Evolutionary conservation across 2,113 vertebrate species (phyloP), one percentile per base, ranked within the genome.

Genomic region (Rhinolophus ferrumequinum): DNA sequence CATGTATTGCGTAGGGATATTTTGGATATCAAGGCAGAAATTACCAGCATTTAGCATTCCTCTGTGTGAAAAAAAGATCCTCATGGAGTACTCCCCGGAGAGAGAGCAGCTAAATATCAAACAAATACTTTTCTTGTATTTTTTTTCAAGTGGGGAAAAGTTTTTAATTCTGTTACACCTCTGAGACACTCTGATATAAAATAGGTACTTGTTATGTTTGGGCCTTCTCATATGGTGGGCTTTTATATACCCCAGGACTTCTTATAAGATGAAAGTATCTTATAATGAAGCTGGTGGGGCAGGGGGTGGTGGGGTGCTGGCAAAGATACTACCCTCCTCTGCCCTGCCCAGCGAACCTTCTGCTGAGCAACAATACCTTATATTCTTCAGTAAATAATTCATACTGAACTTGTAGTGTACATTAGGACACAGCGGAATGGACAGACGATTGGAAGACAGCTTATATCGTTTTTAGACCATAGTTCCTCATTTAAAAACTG

Each of bases 401-500:
- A 54, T 41, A 18, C 4, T 38, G 8, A 67, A n/a, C 41, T 90
- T 77, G 14, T 28, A 58, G 44, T 44, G 24, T 58, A 44, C 7
- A 16, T 81, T 70, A 50, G 64, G 69, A 92, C 64, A 87, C 60
- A 26, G 16, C n/a, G 60, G 76, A 52, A n/a, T 62, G 44, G 58
- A 66, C 88, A 72, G 80, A 11, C 50, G 11, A 18, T 26, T 62
- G 60, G 47, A 88, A 91, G 73, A 64, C 0, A 18, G 50, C 10
- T 41, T 58, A 33, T 85, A 69, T 83, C 22, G 47, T 73, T 75
- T 84, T 80, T 6, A 86, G 60, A 60, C 11, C 6, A 4, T 38
- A 52, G 82, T 88, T 88, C 15, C 44, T 97, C 70, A 56, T 67
- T 94, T 96, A 66, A 97, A 95, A 91, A 66, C 21, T 83, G 76